These are phyloP conservation scores for Myrmecobius fasciatus DNA, from an alignment of 2,113 vertebrate genomes.

Conservation along the genomic window DNA sequence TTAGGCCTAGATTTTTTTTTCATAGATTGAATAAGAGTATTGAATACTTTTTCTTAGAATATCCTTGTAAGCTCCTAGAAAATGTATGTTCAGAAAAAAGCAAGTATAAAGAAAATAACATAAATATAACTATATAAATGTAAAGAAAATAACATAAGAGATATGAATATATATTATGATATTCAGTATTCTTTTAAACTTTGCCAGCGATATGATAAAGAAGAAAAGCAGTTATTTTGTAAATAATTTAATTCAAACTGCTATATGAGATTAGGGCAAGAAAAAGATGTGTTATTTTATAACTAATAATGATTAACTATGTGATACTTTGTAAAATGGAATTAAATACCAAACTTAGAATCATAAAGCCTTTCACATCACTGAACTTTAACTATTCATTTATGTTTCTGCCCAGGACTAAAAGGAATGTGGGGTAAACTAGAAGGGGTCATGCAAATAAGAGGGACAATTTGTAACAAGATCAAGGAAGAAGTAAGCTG, in stretches of 20 bases:
- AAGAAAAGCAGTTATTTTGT: background rate
- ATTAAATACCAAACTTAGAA: background rate
- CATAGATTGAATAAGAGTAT: background rate
- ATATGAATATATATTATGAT: background rate
- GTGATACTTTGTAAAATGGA: background rate
- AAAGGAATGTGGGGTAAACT: background rate
- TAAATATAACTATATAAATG: too few relatives aligned
- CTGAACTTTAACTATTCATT: background rate
- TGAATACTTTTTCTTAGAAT: background rate
- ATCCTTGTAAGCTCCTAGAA: background rate
- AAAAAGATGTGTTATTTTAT: background rate
- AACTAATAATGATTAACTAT: background rate
- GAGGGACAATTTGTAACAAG: background rate
- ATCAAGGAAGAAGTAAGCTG: background rate
- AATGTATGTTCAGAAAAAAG: background rate
- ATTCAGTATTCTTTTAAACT: background rate
- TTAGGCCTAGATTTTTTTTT: background rate
- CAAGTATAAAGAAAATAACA: background rate
- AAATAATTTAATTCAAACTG: background rate
- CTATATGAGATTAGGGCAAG: background rate
- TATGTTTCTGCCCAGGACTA: background rate
- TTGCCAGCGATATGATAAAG: background rate
- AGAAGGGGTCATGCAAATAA: background rate
- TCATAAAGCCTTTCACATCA: background rate
- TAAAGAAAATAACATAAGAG: background rate